Percentiles rank a stretch among this genome's conserved stretches.
Conservation (phyloP, 30 jellyfish, hydroid and myxozoan genomes). For the Phacellophora camtschatica region DNA sequence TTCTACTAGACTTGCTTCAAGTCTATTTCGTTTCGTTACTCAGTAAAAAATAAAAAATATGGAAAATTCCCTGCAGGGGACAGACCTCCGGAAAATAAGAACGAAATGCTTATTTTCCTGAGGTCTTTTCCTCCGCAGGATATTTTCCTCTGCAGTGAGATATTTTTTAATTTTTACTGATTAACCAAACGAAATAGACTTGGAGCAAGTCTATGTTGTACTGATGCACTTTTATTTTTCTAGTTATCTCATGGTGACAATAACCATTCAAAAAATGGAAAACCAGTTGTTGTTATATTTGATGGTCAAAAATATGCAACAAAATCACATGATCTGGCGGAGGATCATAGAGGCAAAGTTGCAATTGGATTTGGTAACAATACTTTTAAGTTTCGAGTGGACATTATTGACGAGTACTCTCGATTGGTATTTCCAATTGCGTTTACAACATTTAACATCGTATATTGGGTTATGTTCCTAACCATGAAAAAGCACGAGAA, state of each 20-base stretch:
- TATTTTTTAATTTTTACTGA: too few relatives aligned
- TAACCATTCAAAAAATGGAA: constrained; percentile 51
- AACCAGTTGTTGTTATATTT: constrained; percentile 80
- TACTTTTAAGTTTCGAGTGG: constrained; percentile 75
- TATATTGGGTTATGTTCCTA: constrained; percentile 92
- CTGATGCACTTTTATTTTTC: background rate
- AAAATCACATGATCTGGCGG: constrained; percentile 29
- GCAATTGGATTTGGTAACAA: constrained; percentile 55
- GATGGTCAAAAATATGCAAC: constrained; percentile 73
- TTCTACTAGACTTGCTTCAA: too few relatives aligned
- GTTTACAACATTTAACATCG: constrained; percentile 85
- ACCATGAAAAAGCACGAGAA: constrained; percentile 62
- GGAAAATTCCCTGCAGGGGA: too few relatives aligned
- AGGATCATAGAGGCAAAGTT: constrained; percentile 44
- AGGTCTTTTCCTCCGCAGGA: too few relatives aligned
- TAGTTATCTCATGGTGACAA: constrained; percentile 62
- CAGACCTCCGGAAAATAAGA: too few relatives aligned
- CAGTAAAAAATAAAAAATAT: too few relatives aligned
- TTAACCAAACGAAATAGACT: too few relatives aligned
- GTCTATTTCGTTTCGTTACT: too few relatives aligned
- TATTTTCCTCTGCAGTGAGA: too few relatives aligned
- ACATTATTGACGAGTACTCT: constrained; percentile 87
- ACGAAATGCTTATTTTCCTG: too few relatives aligned
- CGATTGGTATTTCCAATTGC: constrained; percentile 84
- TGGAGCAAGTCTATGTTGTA: too few relatives aligned